Conservation (phyloP, 2,797 vertebrate genomes). For the Cephalopachus bancanus region DNA sequence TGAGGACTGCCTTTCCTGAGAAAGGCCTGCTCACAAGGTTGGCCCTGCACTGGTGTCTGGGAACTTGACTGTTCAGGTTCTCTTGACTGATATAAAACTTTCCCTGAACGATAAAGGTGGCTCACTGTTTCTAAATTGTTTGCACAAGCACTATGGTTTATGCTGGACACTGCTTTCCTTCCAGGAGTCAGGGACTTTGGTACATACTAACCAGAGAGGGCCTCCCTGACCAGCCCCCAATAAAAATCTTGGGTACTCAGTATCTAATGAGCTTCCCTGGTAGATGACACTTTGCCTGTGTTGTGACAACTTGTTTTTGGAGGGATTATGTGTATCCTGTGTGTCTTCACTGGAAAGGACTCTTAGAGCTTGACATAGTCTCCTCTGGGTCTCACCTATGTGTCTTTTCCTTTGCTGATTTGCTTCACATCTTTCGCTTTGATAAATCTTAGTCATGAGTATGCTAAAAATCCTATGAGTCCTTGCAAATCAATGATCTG, state of each 20-base stretch:
- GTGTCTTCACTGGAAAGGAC: conserved; percentile 16
- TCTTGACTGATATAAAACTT: background rate
- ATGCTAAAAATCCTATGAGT: background rate
- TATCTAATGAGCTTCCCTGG: background rate
- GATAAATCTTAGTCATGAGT: background rate
- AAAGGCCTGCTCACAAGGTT: background rate
- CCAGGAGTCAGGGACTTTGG: background rate
- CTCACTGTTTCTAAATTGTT: background rate
- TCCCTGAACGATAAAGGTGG: background rate
- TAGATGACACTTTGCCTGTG: background rate
- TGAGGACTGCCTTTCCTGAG: background rate
- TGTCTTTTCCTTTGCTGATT: background rate
- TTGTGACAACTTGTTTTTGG: background rate
- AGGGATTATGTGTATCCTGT: background rate
- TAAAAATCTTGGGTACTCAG: background rate
- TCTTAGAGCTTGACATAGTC: background rate
- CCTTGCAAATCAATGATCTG: background rate
- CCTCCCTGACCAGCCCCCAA: background rate
- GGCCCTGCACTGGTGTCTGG: background rate
- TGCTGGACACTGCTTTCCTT: background rate
- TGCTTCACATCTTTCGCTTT: background rate
- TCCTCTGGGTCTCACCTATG: background rate
- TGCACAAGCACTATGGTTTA: background rate
- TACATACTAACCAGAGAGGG: background rate
- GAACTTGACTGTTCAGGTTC: background rate